A percentile compares a stretch with the other conserved stretches of the same genome.
Evolutionary conservation across 1,140 invertebrate genomes (phyloP).

Genomic region (Achroia grisella): DNA sequence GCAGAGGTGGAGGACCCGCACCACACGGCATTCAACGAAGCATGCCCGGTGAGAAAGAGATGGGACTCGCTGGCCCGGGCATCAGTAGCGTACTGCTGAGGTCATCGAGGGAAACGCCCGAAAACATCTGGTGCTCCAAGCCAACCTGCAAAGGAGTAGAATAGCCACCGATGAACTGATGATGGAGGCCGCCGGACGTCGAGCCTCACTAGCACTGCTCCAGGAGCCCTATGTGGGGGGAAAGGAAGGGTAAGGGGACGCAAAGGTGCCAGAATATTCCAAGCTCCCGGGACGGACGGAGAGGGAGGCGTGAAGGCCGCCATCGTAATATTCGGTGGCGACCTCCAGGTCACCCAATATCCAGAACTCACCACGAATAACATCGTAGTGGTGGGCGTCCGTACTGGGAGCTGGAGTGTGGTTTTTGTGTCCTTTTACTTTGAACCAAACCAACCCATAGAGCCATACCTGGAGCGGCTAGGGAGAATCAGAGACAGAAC

Average conservation of each 20-base stretch:
- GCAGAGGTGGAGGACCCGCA: background rate
- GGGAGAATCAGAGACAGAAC: background rate
- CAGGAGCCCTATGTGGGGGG: slow-evolving; percentile 6
- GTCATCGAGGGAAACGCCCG: background rate
- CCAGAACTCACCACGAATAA: slow-evolving; percentile 5
- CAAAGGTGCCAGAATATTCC: slow-evolving; percentile 5
- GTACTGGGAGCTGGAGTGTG: background rate
- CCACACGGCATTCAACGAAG: background rate
- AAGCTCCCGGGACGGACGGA: background rate
- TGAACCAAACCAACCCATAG: no score
- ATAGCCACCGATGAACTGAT: slow-evolving; percentile 1
- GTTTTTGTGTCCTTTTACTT: no score
- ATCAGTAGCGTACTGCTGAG: slow-evolving; percentile 3
- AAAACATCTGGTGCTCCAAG: background rate
- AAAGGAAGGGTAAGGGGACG: background rate
- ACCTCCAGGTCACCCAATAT: slow-evolving; percentile 1
- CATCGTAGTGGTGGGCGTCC: no score
- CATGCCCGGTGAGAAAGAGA: background rate
- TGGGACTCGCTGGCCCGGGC: no score
- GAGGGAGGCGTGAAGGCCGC: slow-evolving; percentile 6
- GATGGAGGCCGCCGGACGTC: background rate
- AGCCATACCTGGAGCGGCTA: no score
- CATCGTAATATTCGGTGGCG: slow-evolving; percentile 8
- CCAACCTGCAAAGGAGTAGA: slow-evolving; percentile 1
- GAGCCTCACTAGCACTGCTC: background rate